Evolutionary conservation across 2,113 vertebrate genomes (phyloP).

Genomic region (Cepphus grylle): DNA sequence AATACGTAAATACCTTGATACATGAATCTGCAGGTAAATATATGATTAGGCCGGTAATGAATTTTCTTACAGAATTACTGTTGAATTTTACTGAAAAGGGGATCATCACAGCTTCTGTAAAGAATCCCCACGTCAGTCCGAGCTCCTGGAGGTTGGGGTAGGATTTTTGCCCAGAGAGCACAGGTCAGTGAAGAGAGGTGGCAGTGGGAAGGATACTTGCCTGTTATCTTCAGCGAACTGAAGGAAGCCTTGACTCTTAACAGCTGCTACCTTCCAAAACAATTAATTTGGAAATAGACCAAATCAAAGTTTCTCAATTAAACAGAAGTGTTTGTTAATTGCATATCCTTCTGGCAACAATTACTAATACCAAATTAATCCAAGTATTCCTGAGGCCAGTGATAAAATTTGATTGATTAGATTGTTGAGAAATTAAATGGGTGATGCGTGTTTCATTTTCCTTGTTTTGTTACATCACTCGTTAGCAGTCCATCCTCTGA

Average conservation of each 20-base stretch:
- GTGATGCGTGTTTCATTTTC: not conserved
- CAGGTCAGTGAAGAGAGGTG: not conserved
- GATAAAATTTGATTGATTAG: not conserved
- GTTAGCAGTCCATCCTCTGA: not conserved
- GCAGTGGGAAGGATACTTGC: not conserved
- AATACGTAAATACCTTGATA: not conserved
- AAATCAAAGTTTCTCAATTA: not conserved
- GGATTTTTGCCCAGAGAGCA: not conserved
- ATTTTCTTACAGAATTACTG: not conserved
- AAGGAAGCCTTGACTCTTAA: not conserved
- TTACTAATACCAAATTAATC: not conserved
- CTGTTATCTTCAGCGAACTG: not conserved
- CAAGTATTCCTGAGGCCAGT: not conserved
- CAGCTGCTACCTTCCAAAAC: not conserved
- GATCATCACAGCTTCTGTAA: not conserved
- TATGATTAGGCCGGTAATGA: not conserved
- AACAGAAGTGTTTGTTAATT: constrained; percentile 13
- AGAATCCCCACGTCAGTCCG: not conserved
- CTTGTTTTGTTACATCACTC: not conserved
- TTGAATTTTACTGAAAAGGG: not conserved
- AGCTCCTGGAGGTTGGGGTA: not conserved
- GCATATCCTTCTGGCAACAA: constrained; percentile 3
- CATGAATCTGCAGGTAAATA: not conserved
- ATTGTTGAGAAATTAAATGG: not conserved
- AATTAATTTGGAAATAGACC: not conserved